These are phyloP conservation scores for Atta cephalotes DNA, from an alignment of 1,140 invertebrate genomes.

Conservation along the genomic window DNA sequence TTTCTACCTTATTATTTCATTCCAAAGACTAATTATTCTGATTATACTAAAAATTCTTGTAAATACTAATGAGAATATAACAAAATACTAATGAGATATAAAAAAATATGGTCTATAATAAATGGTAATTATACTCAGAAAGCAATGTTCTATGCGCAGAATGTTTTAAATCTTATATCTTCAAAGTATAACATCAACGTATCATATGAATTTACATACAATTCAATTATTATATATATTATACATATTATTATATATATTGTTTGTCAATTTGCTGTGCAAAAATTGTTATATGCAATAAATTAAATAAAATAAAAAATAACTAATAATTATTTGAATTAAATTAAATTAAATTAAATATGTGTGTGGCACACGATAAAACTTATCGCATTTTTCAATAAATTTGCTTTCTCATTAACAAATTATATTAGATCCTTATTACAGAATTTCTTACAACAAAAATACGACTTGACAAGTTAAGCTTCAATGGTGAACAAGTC, in stretches of 20 bases:
- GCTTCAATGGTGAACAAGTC: neutral
- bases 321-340: neutral
- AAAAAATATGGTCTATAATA: neutral
- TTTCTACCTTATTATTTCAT: neutral
- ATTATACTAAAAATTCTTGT: neutral
- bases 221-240: constrained; percentile 8
- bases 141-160: neutral
- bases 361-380: neutral
- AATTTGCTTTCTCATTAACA: neutral
- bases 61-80: constrained; percentile 8
- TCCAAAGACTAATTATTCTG: neutral
- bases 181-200: neutral
- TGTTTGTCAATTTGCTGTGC: neutral
- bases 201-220: neutral
- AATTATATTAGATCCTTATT: neutral
- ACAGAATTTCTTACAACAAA: neutral
- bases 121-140: neutral
- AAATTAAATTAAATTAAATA: neutral
- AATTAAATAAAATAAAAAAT: neutral
- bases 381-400: neutral
- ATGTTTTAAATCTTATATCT: neutral
- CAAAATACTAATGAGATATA: neutral
- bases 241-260: neutral
- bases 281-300: neutral
- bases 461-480: neutral